A percentile compares a stretch with the other conserved stretches of the same genome.
Conservation (phyloP, 2,888 invertebrate species). For the Amblyjoppa fuscipennis region DNA sequence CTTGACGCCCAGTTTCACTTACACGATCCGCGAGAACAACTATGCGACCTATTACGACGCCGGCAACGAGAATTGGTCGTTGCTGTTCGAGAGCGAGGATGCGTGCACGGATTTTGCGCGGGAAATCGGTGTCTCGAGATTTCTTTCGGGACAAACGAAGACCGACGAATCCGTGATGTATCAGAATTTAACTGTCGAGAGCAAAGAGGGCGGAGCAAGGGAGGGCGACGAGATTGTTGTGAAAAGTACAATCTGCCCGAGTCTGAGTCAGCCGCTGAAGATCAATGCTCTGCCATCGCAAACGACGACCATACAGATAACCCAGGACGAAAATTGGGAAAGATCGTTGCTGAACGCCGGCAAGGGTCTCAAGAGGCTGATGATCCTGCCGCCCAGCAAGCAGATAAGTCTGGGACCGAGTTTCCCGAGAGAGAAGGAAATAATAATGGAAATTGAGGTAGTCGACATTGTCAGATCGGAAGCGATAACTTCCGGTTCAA, state of each 20-base stretch:
- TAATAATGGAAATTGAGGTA: slow-evolving; percentile 79
- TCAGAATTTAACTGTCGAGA: slow-evolving; percentile 76
- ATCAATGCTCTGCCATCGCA: slow-evolving; percentile 69
- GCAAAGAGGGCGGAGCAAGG: slow-evolving; percentile 69
- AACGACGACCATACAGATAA: slow-evolving; percentile 76
- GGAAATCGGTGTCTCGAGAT: slow-evolving; percentile 79
- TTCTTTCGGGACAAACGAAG: slow-evolving; percentile 73
- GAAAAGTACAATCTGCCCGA: slow-evolving; percentile 74
- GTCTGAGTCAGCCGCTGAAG: slow-evolving; percentile 77
- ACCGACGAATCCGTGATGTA: slow-evolving; percentile 74
- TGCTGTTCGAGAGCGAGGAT: slow-evolving; percentile 85
- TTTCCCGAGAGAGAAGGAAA: slow-evolving; percentile 79
- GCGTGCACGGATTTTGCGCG: slow-evolving; percentile 80
- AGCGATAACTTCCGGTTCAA: slow-evolving; percentile 35
- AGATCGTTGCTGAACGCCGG: slow-evolving; percentile 74
- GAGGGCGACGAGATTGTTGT: slow-evolving; percentile 76
- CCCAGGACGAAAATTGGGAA: slow-evolving; percentile 81
- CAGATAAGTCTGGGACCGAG: slow-evolving; percentile 82
- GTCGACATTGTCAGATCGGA: slow-evolving; percentile 71
- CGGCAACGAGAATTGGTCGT: slow-evolving; percentile 86
- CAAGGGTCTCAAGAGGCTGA: slow-evolving; percentile 75
- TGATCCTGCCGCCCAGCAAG: slow-evolving; percentile 79
- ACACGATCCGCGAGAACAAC: slow-evolving; percentile 78
- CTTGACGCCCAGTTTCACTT: slow-evolving; percentile 78
- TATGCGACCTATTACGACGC: slow-evolving; percentile 85